phyloP scores from a whole-genome alignment of 2,113 vertebrate species.

The Nyctibius bracteatus region DNA sequence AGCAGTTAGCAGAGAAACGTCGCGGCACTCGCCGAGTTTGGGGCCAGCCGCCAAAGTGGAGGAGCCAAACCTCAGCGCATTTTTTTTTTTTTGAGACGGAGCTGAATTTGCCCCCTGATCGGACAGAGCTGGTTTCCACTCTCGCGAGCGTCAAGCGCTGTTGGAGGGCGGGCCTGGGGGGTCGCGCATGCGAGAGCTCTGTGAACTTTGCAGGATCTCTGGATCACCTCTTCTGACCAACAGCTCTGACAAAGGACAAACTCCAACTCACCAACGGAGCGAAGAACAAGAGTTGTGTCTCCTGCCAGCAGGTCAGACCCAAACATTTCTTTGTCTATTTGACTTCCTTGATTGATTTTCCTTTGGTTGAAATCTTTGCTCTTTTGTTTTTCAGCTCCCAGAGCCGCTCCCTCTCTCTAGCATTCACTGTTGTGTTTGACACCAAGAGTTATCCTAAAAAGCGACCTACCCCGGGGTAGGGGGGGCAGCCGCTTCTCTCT shows the following conservation, averaged over 20 bases:
- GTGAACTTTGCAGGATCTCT: conserved; percentile 98
- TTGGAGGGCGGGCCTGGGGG: conserved; percentile 85
- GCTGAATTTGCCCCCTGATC: conserved; percentile 69
- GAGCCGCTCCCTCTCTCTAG: conserved; percentile 84
- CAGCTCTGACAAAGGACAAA: conserved; percentile 78
- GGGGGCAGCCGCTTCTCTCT: conserved; percentile 76
- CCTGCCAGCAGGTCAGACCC: conserved; percentile 99
- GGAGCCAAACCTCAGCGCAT: conserved; percentile 69
- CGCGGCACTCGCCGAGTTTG: conserved; percentile 64
- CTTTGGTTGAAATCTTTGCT: conserved; percentile 87
- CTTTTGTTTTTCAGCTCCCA: conserved; percentile 89
- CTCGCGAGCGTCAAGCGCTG: conserved; percentile 73
- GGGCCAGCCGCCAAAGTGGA: conserved; percentile 68
- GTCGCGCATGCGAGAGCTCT: conserved; percentile 94
- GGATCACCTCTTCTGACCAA: conserved; percentile 82
- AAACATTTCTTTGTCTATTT: conserved; percentile 84
- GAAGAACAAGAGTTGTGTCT: conserved; percentile 93
- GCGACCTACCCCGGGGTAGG: conserved; percentile 72
- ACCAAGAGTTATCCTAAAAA: conserved; percentile 74
- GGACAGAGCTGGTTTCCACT: conserved; percentile 78
- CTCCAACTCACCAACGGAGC: conserved; percentile 80
- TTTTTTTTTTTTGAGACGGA: conserved; percentile 77
- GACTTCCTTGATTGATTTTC: conserved; percentile 90
- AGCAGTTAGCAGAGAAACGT: conserved; percentile 71
- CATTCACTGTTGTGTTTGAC: conserved; percentile 81